Evolutionary conservation across 1,140 invertebrate genomes (phyloP).

Genomic region (Magallana angulata): DNA sequence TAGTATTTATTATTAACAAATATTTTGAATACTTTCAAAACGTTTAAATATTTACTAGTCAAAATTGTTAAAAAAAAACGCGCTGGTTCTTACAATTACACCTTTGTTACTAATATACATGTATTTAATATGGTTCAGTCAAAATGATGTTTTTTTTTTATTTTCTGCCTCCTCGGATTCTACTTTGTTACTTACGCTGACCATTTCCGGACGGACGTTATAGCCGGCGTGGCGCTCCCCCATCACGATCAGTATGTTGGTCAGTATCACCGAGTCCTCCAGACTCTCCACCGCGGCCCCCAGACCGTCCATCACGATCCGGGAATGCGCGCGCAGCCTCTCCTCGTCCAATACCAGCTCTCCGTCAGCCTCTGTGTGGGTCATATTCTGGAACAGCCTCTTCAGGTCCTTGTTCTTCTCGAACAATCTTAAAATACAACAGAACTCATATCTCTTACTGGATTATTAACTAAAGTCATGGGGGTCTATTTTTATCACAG

Average conservation of each 20-base stretch:
- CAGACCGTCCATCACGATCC: conserved; percentile 71
- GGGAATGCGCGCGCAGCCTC: conserved; percentile 64
- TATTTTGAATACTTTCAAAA: too few relatives aligned
- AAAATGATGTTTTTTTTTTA: too few relatives aligned
- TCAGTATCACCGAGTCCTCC: conserved; percentile 65
- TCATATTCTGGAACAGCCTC: conserved; percentile 64
- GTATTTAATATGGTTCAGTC: too few relatives aligned
- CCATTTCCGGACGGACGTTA: conserved; percentile 66
- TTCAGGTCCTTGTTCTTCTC: conserved; percentile 66
- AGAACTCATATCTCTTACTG: not conserved
- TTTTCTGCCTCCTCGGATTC: too few relatives aligned
- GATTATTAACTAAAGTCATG: too few relatives aligned
- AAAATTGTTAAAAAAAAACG: too few relatives aligned
- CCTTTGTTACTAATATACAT: too few relatives aligned
- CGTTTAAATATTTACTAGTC: too few relatives aligned
- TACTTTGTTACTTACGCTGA: conserved; percentile 58
- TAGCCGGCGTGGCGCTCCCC: conserved; percentile 67
- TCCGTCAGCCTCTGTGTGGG: conserved; percentile 57
- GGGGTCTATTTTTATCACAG: too few relatives aligned
- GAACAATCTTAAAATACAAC: conserved; percentile 60
- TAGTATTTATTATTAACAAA: too few relatives aligned
- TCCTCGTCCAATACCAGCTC: conserved; percentile 61
- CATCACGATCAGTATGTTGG: conserved; percentile 63
- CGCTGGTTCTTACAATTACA: too few relatives aligned
- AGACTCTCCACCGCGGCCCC: conserved; percentile 71